Conservation (phyloP, 2,797 vertebrate genomes). For the Coendou prehensilis region DNA sequence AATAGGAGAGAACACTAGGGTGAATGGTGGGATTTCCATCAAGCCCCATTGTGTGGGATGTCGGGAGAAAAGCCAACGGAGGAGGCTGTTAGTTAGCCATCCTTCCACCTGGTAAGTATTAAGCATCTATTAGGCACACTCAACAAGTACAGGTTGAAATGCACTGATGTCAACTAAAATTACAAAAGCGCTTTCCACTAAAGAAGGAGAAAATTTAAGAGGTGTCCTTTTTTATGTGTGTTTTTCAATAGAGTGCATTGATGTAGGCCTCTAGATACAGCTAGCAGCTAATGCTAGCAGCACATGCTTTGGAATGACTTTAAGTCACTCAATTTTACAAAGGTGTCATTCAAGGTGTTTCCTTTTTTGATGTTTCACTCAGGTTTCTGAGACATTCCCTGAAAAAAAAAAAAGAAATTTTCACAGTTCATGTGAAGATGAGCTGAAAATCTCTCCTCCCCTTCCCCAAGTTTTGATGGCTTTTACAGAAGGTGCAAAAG, state of each 20-base stretch:
- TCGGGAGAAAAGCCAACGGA: neutral
- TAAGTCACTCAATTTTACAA: neutral
- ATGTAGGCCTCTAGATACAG: neutral
- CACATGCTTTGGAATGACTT: neutral
- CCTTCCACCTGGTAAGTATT: neutral
- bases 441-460: neutral
- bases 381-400: neutral
- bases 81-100: neutral
- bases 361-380: neutral
- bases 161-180: neutral
- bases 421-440: conserved; percentile 28
- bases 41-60: conserved; percentile 6
- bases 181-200: conserved; percentile 5
- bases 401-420: neutral
- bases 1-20: conserved; percentile 73
- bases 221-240: neutral
- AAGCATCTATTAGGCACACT: neutral
- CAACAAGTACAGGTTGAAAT: neutral
- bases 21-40: conserved; percentile 77
- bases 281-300: neutral
- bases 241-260: neutral
- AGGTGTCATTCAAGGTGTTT: neutral
- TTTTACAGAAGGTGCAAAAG: neutral
- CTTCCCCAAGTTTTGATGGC: neutral
- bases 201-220: neutral